A percentile compares a stretch with the other conserved stretches of the same genome.
Evolutionary conservation across 2,797 vertebrate species (phyloP).

Genomic region (Etheostoma nigrum): DNA sequence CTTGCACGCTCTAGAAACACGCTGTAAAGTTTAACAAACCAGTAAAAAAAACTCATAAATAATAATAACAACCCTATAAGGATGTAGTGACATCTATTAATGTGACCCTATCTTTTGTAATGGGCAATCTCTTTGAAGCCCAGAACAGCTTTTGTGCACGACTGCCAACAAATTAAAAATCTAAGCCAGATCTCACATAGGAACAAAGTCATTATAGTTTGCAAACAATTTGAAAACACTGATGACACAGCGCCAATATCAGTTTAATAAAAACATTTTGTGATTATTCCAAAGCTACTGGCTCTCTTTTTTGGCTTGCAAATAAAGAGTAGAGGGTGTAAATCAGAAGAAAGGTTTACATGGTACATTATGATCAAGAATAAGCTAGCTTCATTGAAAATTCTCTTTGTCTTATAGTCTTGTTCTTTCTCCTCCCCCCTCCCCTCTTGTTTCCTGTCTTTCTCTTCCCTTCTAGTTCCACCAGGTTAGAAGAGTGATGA

Average conservation of each 20-base stretch:
- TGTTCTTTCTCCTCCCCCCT: conserved; percentile 29
- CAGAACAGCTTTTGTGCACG: conserved; percentile 51
- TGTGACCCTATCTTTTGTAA: conserved; percentile 65
- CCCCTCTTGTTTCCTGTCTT: conserved; percentile 38
- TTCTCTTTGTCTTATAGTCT: conserved; percentile 59
- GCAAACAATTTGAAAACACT: conserved; percentile 70
- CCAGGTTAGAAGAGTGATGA: conserved; percentile 99
- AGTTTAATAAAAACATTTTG: conserved; percentile 55
- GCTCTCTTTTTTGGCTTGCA: conserved; percentile 52
- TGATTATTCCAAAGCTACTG: conserved; percentile 54
- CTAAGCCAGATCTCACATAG: conserved; percentile 70
- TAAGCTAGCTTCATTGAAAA: conserved; percentile 50
- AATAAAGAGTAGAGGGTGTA: conserved; percentile 42
- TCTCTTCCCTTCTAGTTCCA: conserved; percentile 90
- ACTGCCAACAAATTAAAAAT: conserved; percentile 72
- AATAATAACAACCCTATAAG: conserved; percentile 42
- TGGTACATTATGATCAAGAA: conserved; percentile 60
- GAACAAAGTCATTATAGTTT: conserved; percentile 69
- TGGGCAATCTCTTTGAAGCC: conserved; percentile 56
- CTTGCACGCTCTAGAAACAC: not conserved
- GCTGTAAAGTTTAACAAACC: conserved; percentile 22
- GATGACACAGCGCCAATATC: conserved; percentile 57
- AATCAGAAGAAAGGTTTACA: conserved; percentile 39
- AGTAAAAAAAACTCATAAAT: conserved; percentile 35
- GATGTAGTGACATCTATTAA: conserved; percentile 54